Percentiles rank a stretch among this genome's conserved stretches.
phyloP scores from a whole-genome alignment of 2,888 invertebrate species.

The Glaucopsyche alexis region DNA sequence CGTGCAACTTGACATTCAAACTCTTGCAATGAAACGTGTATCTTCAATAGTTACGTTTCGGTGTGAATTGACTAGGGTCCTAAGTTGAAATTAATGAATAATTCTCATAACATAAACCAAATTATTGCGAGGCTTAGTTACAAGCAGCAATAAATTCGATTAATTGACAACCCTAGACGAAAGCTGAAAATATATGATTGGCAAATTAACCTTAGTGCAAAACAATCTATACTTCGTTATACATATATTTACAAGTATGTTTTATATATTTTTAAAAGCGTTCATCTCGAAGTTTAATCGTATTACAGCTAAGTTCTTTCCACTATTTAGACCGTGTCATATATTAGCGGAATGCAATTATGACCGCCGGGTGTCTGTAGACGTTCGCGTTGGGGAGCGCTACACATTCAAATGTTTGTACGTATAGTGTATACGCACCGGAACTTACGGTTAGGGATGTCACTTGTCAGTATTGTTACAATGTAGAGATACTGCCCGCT shows the following conservation, averaged over 20 bases:
- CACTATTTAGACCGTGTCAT: conserved; percentile 49
- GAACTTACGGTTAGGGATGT: conserved; percentile 52
- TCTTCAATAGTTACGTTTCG: too few relatives aligned
- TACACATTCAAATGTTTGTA: conserved; percentile 62
- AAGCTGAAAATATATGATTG: too few relatives aligned
- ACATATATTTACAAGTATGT: too few relatives aligned
- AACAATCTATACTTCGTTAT: neutral
- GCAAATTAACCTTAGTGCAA: neutral
- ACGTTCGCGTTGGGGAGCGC: conserved; percentile 56
- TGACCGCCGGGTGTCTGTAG: conserved; percentile 60
- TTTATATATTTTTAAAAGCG: neutral
- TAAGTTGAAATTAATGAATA: too few relatives aligned
- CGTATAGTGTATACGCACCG: conserved; percentile 49
- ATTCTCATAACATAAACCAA: too few relatives aligned
- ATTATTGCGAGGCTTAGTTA: too few relatives aligned
- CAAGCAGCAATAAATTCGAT: too few relatives aligned
- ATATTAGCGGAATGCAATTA: conserved; percentile 78
- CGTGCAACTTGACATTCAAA: too few relatives aligned
- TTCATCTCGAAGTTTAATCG: neutral
- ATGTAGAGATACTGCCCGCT: too few relatives aligned
- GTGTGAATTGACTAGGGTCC: too few relatives aligned
- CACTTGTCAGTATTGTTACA: conserved; percentile 30
- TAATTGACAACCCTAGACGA: too few relatives aligned
- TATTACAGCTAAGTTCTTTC: neutral
- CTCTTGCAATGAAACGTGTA: too few relatives aligned